These are phyloP conservation scores for Malurus melanocephalus DNA, from an alignment of 2,113 vertebrate genomes.

Conservation along the genomic window DNA sequence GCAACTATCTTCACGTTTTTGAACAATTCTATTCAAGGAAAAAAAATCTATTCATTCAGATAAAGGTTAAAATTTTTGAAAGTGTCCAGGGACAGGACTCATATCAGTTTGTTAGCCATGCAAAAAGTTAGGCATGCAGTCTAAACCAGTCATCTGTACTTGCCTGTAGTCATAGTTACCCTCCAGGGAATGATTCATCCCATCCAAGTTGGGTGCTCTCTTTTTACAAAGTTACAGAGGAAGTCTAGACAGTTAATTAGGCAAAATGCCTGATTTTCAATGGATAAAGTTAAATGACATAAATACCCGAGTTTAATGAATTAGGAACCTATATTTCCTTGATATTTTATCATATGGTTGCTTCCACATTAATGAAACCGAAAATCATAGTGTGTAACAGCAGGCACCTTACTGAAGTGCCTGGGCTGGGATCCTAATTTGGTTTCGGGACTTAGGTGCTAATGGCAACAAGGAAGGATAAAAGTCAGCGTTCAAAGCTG, in stretches of 20 bases:
- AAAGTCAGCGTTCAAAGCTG: neutral
- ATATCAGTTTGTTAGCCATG: neutral
- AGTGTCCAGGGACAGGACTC: neutral
- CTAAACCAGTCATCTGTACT: neutral
- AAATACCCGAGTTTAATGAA: neutral
- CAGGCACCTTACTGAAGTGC: neutral
- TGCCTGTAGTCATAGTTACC: neutral
- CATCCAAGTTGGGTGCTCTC: neutral
- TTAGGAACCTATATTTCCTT: neutral
- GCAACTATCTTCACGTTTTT: neutral
- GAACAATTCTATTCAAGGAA: neutral
- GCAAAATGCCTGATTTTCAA: neutral
- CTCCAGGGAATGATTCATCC: neutral
- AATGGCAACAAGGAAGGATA: neutral
- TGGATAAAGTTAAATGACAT: neutral
- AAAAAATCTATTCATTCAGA: neutral
- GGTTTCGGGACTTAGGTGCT: neutral
- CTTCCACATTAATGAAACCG: neutral
- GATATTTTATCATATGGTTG: neutral
- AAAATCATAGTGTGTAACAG: neutral
- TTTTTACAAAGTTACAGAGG: neutral
- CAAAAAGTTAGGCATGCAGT: neutral
- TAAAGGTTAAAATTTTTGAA: neutral
- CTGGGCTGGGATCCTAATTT: neutral
- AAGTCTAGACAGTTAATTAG: constrained; percentile 13